These are phyloP conservation scores for Eulemur rubriventer DNA, from an alignment of 2,797 vertebrate genomes.

Conservation along the genomic window DNA sequence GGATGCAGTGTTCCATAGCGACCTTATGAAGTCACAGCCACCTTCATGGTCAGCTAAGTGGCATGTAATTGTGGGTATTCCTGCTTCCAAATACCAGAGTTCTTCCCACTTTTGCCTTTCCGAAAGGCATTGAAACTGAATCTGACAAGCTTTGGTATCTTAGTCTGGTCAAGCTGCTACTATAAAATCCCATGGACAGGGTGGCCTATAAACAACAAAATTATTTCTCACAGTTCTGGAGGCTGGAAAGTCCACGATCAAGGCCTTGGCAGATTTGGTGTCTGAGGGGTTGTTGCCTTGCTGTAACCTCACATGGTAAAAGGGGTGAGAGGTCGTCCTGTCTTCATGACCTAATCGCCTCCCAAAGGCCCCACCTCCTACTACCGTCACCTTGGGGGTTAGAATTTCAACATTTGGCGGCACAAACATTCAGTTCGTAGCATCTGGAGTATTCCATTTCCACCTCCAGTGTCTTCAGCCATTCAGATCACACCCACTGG, in stretches of 20 bases:
- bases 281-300: background rate
- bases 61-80: background rate
- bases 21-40: background rate
- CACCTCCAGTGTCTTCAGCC: background rate
- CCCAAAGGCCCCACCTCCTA: background rate
- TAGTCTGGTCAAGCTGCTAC: background rate
- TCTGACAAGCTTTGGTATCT: background rate
- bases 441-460: background rate
- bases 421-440: background rate
- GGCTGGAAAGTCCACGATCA: background rate
- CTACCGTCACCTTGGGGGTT: background rate
- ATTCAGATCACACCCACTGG: background rate
- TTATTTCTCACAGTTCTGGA: background rate
- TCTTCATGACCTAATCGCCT: background rate
- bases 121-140: background rate
- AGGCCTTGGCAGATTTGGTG: background rate
- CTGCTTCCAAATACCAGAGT: background rate
- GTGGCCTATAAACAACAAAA: background rate
- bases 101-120: background rate
- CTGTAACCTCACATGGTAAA: background rate
- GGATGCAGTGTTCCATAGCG: background rate
- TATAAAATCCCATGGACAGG: background rate
- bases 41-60: accelerated
- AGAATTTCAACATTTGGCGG: background rate
- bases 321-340: background rate